These are phyloP conservation scores for Salpingus planirostris DNA, from an alignment of 2,888 invertebrate species.

Conservation along the genomic window DNA sequence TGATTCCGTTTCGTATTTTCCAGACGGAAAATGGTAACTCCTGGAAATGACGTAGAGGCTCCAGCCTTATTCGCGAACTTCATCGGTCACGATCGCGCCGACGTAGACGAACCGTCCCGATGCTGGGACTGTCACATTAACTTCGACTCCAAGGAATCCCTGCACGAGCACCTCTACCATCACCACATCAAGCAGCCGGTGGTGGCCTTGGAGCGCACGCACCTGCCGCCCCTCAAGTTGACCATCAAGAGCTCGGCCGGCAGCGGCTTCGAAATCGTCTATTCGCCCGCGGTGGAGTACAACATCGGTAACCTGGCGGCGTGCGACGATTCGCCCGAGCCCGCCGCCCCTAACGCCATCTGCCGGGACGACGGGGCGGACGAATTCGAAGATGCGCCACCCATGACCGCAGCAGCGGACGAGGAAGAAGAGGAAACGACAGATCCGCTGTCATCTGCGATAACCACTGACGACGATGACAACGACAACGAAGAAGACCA, in stretches of 20 bases:
- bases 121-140: constrained; percentile 48
- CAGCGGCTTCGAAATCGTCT: constrained; percentile 33
- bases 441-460: constrained; percentile 3
- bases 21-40: too few relatives aligned
- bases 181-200: constrained; percentile 52
- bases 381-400: constrained; percentile 9
- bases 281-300: constrained; percentile 21
- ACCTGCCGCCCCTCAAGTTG: constrained; percentile 43
- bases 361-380: constrained; percentile 21
- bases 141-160: constrained; percentile 42
- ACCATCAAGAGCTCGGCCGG: constrained; percentile 38
- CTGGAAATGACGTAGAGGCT: too few relatives aligned
- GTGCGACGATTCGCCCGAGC: too few relatives aligned
- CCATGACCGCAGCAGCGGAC: constrained; percentile 4
- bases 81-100: too few relatives aligned
- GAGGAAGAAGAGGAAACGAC: constrained; percentile 1
- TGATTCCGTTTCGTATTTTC: too few relatives aligned
- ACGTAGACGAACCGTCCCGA: constrained; percentile 26
- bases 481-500: constrained; percentile 8
- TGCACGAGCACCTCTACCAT: constrained; percentile 47
- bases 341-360: too few relatives aligned
- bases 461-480: constrained; percentile 4
- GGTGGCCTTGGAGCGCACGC: constrained; percentile 43
- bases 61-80: too few relatives aligned
- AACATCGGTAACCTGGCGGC: constrained; percentile 1